Base-by-base conservation (phyloP, 2,113 vertebrate species). In the Salvator merianae region DNA sequence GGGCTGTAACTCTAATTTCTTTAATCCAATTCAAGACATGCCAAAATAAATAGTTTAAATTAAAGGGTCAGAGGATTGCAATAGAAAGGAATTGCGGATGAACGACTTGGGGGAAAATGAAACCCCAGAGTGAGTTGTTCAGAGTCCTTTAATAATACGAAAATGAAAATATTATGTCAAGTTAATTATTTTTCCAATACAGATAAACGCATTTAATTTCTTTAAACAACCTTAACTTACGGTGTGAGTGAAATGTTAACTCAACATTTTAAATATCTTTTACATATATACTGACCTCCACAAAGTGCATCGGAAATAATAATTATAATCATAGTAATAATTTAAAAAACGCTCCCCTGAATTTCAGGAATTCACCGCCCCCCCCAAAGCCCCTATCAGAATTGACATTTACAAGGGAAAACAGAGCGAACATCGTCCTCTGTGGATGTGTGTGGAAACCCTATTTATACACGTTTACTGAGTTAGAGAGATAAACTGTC, bases 261-360 rank as follows among this genome's bases (percentile, higher is more conserved):
- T 97, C 96, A 97, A 97, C 95, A 98, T 97, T 96, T 97, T 97
- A 97, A 97, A 98, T 98, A 99, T 97, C 96, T 98, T 97, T 97
- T 97, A 99, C 98, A 98, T 99, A 99, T 98, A 99, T 99, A 98
- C 96, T 95, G 97, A 98, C 97, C 99, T 99, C 97, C 98, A 99
- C 99, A 99, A 99, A 99, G 99, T 99, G 99, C 99, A 97, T 99
- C 97, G 95, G 98, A 99, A 98, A 98, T 85, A 85, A 85, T 84
- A 84, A 79, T 79, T 63, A 81, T 81, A 71, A 71, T 81, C n/a
- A 81, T 81, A 80, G 50, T 81, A 68, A 50, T 79, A 32, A 34
- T 36, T 95, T 93, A 95, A 97, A 92, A 93, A 77, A 24, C 85
- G 63, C 63, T 93, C 97, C 97, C 98, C 98, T 98, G 98, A 98